Evolutionary conservation across 1,140 invertebrate genomes (phyloP), one percentile per base, ranked within the genome.

Genomic region (Schlechtendalia chinensis): DNA sequence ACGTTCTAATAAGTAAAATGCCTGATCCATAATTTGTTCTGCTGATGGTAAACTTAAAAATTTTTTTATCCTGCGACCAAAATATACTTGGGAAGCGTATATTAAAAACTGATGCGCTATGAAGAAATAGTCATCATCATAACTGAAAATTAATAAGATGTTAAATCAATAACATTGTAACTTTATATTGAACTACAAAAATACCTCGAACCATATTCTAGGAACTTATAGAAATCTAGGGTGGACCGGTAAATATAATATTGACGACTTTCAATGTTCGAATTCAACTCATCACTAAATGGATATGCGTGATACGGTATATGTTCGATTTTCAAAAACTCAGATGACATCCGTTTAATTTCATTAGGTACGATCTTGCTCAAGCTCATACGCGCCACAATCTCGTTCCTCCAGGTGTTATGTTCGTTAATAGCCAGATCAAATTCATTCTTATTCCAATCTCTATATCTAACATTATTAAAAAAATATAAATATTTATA

Each of bases 251-350:
- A 8, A 29, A 79, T 11, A n/a, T 79, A 79, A 61, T 61, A 61
- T 45, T 56, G 24, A 61, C 61, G 74, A 12, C 24, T n/a, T 50
- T 79, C 22, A 29, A 63, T 27, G 24, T 24, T 19, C 19, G 58
- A 79, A 22, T 63, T 22, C 16, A 79, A 63, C 2, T 59, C 12
- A 29, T 59, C 14, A 50, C 17, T 29, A 24, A 79, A 61, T 5
- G 75, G 75, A 61, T 50, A 79, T 39, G 61, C 14, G 50, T 79
- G 75, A 63, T 61, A 79, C 12, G 75, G 75, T 50, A 63, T 17
- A 29, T 47, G 47, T 0, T 47, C 50, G 6, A 45, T 63, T 39
- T 29, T 63, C 16, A 79, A 11, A 10, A 17, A 79, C 17, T 50
- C 50, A 39, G 16, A 11, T 1, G 75, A 39, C 58, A 79, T 63